Conservation (phyloP, 2,888 invertebrate genomes). For the Hypolimnas misippus region DNA sequence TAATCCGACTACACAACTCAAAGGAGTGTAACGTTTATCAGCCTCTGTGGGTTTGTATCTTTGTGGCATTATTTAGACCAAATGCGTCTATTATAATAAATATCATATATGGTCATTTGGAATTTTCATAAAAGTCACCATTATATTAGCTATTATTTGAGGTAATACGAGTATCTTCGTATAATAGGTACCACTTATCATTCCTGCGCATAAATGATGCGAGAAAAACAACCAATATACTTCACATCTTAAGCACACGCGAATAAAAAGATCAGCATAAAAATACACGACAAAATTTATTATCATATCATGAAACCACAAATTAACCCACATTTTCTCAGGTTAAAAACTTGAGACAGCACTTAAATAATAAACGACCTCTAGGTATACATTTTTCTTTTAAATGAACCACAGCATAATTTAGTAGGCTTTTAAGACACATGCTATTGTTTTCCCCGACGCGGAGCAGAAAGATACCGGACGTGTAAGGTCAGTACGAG, state of each 20-base stretch:
- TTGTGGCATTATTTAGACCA: too few species aligned
- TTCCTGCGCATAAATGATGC: too few species aligned
- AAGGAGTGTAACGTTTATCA: too few species aligned
- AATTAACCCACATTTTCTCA: neutral
- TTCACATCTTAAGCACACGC: neutral
- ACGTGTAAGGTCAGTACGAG: conserved; percentile 64
- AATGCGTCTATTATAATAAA: too few species aligned
- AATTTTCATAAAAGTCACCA: too few species aligned
- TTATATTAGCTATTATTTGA: too few species aligned
- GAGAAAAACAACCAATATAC: too few species aligned
- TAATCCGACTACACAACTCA: too few species aligned
- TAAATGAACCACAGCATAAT: conserved; percentile 22
- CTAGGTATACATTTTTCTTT: conserved; percentile 1
- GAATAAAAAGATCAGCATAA: neutral
- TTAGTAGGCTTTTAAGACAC: conserved; percentile 32
- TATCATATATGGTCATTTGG: too few species aligned
- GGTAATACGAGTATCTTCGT: too few species aligned
- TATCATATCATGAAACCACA: neutral
- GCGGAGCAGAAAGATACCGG: conserved; percentile 43
- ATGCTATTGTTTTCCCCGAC: conserved; percentile 28
- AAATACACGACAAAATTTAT: neutral
- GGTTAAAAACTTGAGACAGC: neutral
- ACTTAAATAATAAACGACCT: neutral
- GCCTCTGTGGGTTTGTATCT: too few species aligned
- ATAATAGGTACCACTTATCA: too few species aligned